phyloP scores from a whole-genome alignment of 2,888 invertebrate species.

The Hemicrepidius hirtus region DNA sequence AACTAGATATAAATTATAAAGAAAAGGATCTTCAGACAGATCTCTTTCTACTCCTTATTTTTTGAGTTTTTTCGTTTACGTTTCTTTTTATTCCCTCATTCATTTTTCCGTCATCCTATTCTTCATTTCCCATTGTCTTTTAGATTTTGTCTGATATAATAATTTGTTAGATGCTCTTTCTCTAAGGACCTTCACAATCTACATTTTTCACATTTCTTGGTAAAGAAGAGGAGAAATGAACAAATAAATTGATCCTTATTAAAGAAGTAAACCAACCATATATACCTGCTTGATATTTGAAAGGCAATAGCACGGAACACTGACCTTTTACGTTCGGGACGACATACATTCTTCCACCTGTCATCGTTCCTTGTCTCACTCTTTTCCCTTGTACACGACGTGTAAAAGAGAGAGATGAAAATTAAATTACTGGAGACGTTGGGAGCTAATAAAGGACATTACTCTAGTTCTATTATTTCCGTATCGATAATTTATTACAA shows the following conservation, averaged over 20 bases:
- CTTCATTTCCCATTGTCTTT: too few species aligned
- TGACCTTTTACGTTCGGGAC: slow-evolving; percentile 38
- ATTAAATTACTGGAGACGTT: slow-evolving; percentile 9
- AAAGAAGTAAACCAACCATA: slow-evolving; percentile 36
- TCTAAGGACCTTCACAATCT: too few species aligned
- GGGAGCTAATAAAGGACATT: slow-evolving; percentile 21
- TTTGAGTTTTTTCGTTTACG: too few species aligned
- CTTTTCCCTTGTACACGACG: background rate
- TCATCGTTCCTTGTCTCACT: slow-evolving; percentile 26
- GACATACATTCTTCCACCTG: slow-evolving; percentile 33
- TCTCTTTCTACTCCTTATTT: too few species aligned
- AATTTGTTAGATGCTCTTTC: too few species aligned
- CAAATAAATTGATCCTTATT: slow-evolving; percentile 5
- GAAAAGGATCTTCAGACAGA: too few species aligned
- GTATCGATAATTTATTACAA: slow-evolving; percentile 31
- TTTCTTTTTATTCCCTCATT: too few species aligned
- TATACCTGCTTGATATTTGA: slow-evolving; percentile 41
- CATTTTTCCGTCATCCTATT: too few species aligned
- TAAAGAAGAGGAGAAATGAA: background rate
- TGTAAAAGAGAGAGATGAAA: slow-evolving; percentile 14
- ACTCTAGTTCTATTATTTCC: slow-evolving; percentile 39
- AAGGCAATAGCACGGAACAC: slow-evolving; percentile 47
- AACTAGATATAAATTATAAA: too few species aligned
- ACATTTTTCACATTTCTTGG: background rate
- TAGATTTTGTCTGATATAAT: too few species aligned